Percentiles rank a stretch among this genome's conserved stretches.
Conservation (phyloP, 2,113 vertebrate genomes). For the Lynx canadensis region DNA sequence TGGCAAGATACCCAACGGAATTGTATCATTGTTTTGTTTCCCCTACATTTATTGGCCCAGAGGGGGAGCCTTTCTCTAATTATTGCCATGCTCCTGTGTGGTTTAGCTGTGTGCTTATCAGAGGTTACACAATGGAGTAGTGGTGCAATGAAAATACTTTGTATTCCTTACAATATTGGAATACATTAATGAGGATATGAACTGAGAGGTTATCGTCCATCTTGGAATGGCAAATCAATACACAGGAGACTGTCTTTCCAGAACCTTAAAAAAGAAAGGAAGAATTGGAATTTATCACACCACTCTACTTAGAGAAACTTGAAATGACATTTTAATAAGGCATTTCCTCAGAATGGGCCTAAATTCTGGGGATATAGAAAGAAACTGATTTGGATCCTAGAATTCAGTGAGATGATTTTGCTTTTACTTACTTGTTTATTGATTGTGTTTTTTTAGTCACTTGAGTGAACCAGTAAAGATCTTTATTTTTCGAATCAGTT, state of each 20-base stretch:
- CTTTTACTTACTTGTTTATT: background rate
- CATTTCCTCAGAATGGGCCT: background rate
- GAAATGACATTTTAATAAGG: background rate
- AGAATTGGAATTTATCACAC: background rate
- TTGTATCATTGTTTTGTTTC: background rate
- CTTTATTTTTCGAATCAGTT: conserved; percentile 55
- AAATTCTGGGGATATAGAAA: background rate
- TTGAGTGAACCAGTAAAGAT: background rate
- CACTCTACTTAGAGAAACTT: background rate
- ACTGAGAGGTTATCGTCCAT: background rate
- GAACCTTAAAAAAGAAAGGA: background rate
- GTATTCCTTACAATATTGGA: background rate
- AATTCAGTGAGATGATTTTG: background rate
- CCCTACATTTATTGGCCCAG: background rate
- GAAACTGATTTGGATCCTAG: background rate
- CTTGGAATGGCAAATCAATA: background rate
- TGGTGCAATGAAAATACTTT: background rate
- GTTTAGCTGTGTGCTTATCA: background rate
- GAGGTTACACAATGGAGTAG: background rate
- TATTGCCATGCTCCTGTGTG: background rate
- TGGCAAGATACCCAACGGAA: background rate
- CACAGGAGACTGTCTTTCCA: background rate
- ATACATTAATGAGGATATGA: background rate
- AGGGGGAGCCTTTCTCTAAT: background rate
- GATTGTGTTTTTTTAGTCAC: background rate